phyloP scores from a whole-genome alignment of 2,113 vertebrate species.

The Oreotrochilus melanogaster region DNA sequence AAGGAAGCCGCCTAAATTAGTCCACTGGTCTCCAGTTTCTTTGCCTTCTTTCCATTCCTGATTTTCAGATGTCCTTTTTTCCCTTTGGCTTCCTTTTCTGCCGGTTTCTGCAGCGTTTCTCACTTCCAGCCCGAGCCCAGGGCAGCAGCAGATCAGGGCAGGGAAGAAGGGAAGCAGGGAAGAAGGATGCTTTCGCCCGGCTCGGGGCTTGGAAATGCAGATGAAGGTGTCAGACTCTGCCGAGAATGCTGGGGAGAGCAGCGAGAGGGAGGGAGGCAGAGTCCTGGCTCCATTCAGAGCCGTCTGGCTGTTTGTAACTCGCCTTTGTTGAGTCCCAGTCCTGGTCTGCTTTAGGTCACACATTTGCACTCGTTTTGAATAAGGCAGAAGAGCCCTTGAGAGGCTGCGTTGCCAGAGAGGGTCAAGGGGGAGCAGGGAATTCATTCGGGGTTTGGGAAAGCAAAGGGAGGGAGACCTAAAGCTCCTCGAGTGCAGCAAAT shows the following conservation, averaged over 20 bases:
- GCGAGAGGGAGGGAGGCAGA: neutral
- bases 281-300: constrained; percentile 24
- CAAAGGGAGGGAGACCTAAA: neutral
- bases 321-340: constrained; percentile 21
- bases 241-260: neutral
- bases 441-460: neutral
- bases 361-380: constrained; percentile 61
- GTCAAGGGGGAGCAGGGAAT: neutral
- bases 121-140: neutral
- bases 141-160: neutral
- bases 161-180: neutral
- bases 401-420: neutral
- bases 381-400: constrained; percentile 26
- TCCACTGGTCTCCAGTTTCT: neutral
- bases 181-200: constrained; percentile 40
- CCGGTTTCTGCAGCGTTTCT: neutral
- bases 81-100: neutral
- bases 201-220: constrained; percentile 42
- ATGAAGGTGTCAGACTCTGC: constrained; percentile 16
- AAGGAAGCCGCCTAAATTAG: neutral
- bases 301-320: neutral
- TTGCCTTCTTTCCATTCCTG: neutral
- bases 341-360: constrained; percentile 46
- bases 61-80: neutral
- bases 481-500: neutral